A percentile compares a stretch with the other conserved stretches of the same genome.
phyloP scores from a whole-genome alignment of 1,140 invertebrate genomes.

The Mizuhopecten yessoensis region DNA sequence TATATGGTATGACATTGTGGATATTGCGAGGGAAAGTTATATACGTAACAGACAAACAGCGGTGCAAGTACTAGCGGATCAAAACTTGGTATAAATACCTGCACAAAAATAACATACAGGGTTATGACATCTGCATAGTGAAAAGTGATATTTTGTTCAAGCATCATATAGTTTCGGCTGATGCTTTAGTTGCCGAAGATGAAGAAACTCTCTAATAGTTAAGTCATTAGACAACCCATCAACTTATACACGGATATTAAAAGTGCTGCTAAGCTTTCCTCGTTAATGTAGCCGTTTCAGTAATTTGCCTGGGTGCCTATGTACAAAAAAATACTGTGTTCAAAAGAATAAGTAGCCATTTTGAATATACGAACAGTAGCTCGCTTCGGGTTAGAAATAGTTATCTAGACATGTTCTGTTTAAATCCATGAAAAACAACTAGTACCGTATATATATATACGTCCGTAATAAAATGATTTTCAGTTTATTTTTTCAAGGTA shows the following conservation, averaged over 20 bases:
- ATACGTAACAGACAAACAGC: background rate
- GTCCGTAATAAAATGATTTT: no score
- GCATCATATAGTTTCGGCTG: background rate
- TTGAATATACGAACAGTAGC: no score
- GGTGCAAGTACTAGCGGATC: slow-evolving; percentile 23
- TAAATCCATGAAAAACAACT: no score
- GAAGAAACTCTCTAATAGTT: slow-evolving; percentile 7
- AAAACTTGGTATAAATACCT: background rate
- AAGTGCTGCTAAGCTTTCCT: background rate
- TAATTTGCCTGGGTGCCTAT: background rate
- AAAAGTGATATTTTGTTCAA: background rate
- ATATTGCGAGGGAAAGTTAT: background rate
- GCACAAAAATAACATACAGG: slow-evolving; percentile 38
- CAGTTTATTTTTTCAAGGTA: no score
- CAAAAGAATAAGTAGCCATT: background rate
- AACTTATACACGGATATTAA: background rate
- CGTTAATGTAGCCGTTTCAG: background rate
- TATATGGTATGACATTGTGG: background rate
- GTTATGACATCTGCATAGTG: slow-evolving; percentile 25
- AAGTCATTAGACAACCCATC: background rate
- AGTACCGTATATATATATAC: no score
- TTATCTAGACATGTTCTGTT: no score
- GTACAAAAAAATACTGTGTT: background rate
- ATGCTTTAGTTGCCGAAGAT: background rate
- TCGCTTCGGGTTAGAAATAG: no score